Evolutionary conservation across 2,888 invertebrate genomes (phyloP), one percentile per base, ranked within the genome.

Genomic region (Anoplius nigerrimus): DNA sequence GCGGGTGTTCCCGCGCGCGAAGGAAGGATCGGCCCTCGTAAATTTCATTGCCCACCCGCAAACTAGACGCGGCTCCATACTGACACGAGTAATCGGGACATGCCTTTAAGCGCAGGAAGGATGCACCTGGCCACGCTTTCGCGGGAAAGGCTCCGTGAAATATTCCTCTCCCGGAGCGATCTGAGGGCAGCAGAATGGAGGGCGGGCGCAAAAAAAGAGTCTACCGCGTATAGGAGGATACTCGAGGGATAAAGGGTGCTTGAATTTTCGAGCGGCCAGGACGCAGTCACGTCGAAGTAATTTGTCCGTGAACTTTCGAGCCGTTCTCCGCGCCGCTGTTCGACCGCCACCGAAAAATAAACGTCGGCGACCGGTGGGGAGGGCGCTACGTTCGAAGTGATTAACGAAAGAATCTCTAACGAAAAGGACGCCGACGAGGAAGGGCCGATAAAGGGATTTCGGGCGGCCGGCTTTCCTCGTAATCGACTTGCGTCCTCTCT

Each of bases 31-130:
- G 63, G n/a, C 45, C n/a, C 20, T 45, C 42, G 63, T 66, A 72
- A 72, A 72, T 72, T 72, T 61, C 61, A 63, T 63, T 66, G 66
- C 21, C 27, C n/a, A n/a, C n/a, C 55, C 8, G 43, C 24, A 21
- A 63, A 63, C 61, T 69, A 55, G 69, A 69, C 45, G 57, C 54
- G 56, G 61, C 54, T 62, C 58, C 58, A 34, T 54, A 65, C 55
- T 56, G 65, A 66, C 21, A 56, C 18, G 45, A 46, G 6, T 53
- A 24, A 11, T 53, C n/a, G 5, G n/a, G 51, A 15, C 43, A 42
- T 53, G 66, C 21, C 34, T n/a, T 18, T 34, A 34, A 21, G 48
- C 43, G 6, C 16, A 43, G 43, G 57, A 62, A 62, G 53, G 66
- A 66, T 45, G 58, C 62, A 18, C 21, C 51, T 34, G 34, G 34